Percentiles rank a stretch among this genome's conserved stretches.
Conservation (phyloP, 2,888 invertebrate genomes). For the Ophraella communa region DNA sequence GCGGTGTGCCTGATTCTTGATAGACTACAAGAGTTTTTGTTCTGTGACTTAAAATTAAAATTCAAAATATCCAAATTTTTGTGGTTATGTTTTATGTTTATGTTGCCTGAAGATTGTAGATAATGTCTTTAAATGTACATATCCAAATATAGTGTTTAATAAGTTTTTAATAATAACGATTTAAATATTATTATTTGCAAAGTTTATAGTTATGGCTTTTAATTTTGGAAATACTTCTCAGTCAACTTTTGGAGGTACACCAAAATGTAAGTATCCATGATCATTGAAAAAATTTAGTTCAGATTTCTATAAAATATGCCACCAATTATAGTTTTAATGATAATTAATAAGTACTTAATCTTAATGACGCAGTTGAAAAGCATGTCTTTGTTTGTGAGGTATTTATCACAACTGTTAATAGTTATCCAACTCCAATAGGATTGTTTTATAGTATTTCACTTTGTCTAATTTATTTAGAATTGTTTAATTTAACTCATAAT, state of each 20-base stretch:
- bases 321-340: background rate
- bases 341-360: no score
- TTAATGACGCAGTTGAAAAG: no score
- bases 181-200: background rate
- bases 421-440: no score
- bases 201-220: conserved; percentile 45
- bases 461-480: no score
- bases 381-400: no score
- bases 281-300: background rate
- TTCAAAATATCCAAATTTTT: conserved; percentile 27
- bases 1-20: no score
- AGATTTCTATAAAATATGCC: background rate
- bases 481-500: no score
- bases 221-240: conserved; percentile 49
- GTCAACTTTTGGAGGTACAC: conserved; percentile 46
- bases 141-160: background rate
- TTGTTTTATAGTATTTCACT: no score
- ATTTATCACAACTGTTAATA: no score
- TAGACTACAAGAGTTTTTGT: no score
- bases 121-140: no score
- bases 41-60: background rate
- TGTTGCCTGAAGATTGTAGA: no score
- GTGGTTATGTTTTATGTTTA: conserved; percentile 24
- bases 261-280: conserved; percentile 49
- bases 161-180: background rate